phyloP scores from a whole-genome alignment of 1,140 invertebrate species.

The Cecropterus lyciades region DNA sequence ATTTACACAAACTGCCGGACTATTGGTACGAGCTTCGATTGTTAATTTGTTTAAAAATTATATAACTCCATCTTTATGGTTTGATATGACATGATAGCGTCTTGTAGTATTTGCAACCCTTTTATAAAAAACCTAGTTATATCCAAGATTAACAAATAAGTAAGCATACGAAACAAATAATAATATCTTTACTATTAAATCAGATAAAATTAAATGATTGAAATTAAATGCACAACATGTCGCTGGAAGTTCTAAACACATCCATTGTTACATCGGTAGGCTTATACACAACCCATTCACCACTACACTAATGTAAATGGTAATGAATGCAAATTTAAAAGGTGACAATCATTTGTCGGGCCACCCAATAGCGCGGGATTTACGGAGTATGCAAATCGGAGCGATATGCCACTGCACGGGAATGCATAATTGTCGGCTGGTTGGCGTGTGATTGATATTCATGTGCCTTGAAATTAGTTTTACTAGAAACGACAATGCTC shows the following conservation, averaged over 20 bases:
- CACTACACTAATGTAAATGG: conserved; percentile 50
- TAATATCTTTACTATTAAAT: too few relatives aligned
- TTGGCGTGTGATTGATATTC: conserved; percentile 66
- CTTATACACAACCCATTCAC: conserved; percentile 7
- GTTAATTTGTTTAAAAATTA: too few relatives aligned
- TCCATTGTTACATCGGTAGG: conserved; percentile 7
- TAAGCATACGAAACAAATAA: too few relatives aligned
- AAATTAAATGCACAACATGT: neutral
- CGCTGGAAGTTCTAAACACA: neutral
- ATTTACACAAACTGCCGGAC: too few relatives aligned
- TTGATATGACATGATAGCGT: too few relatives aligned
- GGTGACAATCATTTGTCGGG: conserved; percentile 74
- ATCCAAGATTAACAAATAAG: too few relatives aligned
- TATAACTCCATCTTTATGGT: too few relatives aligned
- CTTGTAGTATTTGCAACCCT: too few relatives aligned
- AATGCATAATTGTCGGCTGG: conserved; percentile 63
- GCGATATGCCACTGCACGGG: conserved; percentile 69
- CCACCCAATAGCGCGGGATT: conserved; percentile 69
- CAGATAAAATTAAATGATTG: too few relatives aligned
- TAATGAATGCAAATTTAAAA: conserved; percentile 81
- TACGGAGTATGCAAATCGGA: conserved; percentile 66
- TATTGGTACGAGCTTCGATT: too few relatives aligned
- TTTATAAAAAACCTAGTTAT: too few relatives aligned
- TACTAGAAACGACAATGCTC: conserved; percentile 25
- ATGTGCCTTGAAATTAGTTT: conserved; percentile 29